A percentile compares a stretch with the other conserved stretches of the same genome.
phyloP scores from a whole-genome alignment of 2,113 vertebrate species.

The Amphilophus citrinellus region DNA sequence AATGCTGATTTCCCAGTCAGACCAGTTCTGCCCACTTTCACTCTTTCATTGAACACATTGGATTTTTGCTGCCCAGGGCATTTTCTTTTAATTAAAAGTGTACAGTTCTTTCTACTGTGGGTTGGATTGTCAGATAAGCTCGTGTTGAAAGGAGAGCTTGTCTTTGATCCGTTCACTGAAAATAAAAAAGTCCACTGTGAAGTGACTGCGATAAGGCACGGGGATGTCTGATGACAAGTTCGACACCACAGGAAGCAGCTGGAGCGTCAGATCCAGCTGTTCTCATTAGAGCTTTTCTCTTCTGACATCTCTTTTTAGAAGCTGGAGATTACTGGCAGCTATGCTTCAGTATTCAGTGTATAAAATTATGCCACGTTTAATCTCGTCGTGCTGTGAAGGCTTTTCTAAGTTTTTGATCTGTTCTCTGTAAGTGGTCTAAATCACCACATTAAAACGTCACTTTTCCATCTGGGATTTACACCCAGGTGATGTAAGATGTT shows the following conservation, averaged over 20 bases:
- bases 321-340: not conserved
- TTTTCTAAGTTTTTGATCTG: not conserved
- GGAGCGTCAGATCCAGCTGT: constrained; percentile 13
- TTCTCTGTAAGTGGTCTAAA: not conserved
- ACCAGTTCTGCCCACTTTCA: not conserved
- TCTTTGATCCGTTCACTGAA: constrained; percentile 26
- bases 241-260: constrained; percentile 6
- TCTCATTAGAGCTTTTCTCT: not conserved
- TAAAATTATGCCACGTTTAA: not conserved
- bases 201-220: not conserved
- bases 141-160: not conserved
- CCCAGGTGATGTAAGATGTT: not conserved
- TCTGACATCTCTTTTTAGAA: constrained; percentile 3
- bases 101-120: not conserved
- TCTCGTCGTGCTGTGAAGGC: not conserved
- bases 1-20: not conserved
- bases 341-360: not conserved
- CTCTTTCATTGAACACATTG: not conserved
- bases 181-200: not conserved
- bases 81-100: constrained; percentile 29
- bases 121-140: constrained; percentile 17
- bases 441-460: not conserved
- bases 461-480: not conserved
- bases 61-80: not conserved
- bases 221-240: not conserved